phyloP scores from a whole-genome alignment of 2,888 invertebrate genomes.

The Nephrotoma appendiculata region DNA sequence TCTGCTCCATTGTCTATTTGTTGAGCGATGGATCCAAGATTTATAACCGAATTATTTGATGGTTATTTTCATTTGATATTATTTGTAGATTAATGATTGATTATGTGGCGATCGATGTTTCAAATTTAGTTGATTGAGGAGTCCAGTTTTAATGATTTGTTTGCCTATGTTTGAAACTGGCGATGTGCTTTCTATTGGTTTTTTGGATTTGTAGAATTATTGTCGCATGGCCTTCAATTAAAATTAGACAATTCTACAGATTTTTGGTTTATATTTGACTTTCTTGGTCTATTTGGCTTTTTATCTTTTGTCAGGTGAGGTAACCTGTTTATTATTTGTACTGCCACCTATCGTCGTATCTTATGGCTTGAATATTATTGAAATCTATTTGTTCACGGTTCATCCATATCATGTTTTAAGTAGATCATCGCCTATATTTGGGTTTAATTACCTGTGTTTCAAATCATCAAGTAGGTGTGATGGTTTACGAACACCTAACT shows the following conservation, averaged over 20 bases:
- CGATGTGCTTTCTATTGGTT: too few relatives aligned
- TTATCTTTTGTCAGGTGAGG: background rate
- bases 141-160: background rate
- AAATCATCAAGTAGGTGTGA: too few relatives aligned
- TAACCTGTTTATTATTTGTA: too few relatives aligned
- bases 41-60: too few relatives aligned
- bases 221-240: background rate
- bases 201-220: too few relatives aligned
- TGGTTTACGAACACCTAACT: too few relatives aligned
- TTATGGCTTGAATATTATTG: background rate
- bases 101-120: background rate
- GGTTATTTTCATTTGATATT: background rate
- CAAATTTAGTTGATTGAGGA: background rate
- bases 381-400: background rate
- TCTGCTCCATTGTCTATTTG: too few relatives aligned
- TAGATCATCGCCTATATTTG: too few relatives aligned
- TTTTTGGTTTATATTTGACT: background rate
- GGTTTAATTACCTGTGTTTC: too few relatives aligned
- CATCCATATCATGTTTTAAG: too few relatives aligned
- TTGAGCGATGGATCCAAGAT: too few relatives aligned
- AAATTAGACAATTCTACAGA: background rate
- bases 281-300: background rate
- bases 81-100: background rate
- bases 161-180: too few relatives aligned
- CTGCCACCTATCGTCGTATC: background rate